Base-by-base conservation (phyloP, 2,113 vertebrate genomes). In the Tachysurus fulvidraco region DNA sequence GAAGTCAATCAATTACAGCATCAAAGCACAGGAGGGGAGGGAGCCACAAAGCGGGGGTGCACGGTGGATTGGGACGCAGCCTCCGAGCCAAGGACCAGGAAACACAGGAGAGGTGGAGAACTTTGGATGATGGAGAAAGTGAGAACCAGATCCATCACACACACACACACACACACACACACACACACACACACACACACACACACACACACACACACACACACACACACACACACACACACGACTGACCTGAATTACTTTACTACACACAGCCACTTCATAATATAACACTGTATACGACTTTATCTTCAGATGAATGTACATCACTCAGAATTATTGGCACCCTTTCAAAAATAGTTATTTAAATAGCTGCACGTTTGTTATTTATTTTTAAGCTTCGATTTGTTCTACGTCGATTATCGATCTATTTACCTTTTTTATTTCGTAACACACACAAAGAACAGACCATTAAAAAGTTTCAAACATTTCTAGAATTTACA, bases 1-100 rank as follows among this genome's bases (percentile, higher is more conserved):
- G 94, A 93, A 94, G 94, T 95, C 94, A 95, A 95, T 95, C 94
- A 95, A 95, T 95, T 95, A 95, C 89, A 82, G 93, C 94, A 95
- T 95, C 94, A 95, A 95, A 95, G 93, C 83, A 87, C 92, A 91
- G 93, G 93, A 93, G 92, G 93, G 92, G 91, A 90, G 83, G 91
- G 91, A 91, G 92, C 92, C 93, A 93, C 92, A 94, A 92, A 93
- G 93, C 89, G 91, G 90, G 91, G 90, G 91, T 91, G 91, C 91
- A 91, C 69, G 46, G 79, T 55, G 54, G 85, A 71, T 57, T 79
- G 85, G 79, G 65, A 67, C 41, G 59, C 67, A 28, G 67, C 84
- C 81, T 80, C 25, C 54, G 13, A 46, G 73, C 55, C 69, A 46
- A 36, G 50, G 81, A 84, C 54, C 36, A 44, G 65, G 60, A 52